Evolutionary conservation across 2,113 vertebrate genomes (phyloP).

Genomic region (Cinclus cinclus): DNA sequence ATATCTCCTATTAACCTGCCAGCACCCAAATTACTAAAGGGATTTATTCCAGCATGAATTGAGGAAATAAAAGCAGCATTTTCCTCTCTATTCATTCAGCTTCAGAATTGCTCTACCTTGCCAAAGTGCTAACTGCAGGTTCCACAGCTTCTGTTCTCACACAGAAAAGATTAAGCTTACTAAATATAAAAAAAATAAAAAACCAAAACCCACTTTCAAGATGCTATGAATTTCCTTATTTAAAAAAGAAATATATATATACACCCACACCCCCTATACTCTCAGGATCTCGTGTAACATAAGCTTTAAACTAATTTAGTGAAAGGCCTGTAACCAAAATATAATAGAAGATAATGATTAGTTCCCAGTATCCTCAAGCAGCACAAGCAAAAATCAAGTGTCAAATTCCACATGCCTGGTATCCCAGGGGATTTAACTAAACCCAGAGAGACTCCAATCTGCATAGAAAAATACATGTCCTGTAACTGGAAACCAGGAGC

Average conservation of each 20-base stretch:
- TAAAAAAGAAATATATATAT: not conserved
- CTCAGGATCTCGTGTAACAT: not conserved
- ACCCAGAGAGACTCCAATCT: not conserved
- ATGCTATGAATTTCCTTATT: not conserved
- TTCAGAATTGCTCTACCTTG: not conserved
- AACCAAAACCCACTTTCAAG: not conserved
- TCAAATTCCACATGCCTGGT: not conserved
- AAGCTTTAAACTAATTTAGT: not conserved
- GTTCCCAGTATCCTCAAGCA: not conserved
- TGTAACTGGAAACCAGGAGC: not conserved
- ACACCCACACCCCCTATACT: not conserved
- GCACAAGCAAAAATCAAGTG: not conserved
- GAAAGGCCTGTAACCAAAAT: conserved; percentile 1
- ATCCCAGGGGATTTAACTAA: not conserved
- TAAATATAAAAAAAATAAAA: not conserved
- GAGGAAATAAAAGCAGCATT: not conserved
- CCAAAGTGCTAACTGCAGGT: not conserved
- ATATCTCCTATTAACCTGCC: not conserved
- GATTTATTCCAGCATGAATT: not conserved
- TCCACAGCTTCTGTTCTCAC: not conserved
- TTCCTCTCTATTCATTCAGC: not conserved
- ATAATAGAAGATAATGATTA: not conserved
- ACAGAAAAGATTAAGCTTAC: not conserved
- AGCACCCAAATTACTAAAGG: not conserved
- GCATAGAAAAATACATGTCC: not conserved